A percentile compares a stretch with the other conserved stretches of the same genome.
Conservation (phyloP, 2,113 vertebrate species). For the Catharus fuscescens region DNA sequence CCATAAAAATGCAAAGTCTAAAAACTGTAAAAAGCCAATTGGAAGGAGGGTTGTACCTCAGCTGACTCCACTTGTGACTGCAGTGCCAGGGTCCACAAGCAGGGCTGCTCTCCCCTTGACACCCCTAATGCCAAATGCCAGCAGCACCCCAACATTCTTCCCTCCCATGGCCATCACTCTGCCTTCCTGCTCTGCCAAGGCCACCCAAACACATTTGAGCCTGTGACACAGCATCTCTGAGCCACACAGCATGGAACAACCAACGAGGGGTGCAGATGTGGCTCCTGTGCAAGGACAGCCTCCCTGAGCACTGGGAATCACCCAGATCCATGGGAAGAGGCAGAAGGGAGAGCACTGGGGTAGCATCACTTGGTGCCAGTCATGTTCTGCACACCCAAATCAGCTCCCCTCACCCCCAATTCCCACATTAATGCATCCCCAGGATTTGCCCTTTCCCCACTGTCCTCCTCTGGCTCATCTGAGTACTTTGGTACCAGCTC, state of each 20-base stretch:
- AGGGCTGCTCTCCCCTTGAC: neutral
- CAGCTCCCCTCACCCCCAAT: neutral
- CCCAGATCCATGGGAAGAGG: neutral
- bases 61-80: neutral
- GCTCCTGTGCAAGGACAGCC: neutral
- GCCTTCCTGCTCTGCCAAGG: neutral
- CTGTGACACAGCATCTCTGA: neutral
- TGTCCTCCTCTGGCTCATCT: rapidly evolving
- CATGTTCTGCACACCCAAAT: neutral
- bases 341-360: rapidly evolving
- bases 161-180: neutral
- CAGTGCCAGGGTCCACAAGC: neutral
- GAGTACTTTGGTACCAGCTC: neutral
- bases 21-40: neutral
- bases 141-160: neutral
- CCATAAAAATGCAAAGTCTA: neutral
- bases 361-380: neutral
- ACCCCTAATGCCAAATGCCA: neutral
- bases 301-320: neutral
- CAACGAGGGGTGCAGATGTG: rapidly evolving
- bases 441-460: neutral
- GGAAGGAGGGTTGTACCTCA: neutral
- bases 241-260: rapidly evolving
- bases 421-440: neutral
- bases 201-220: rapidly evolving